Base-by-base conservation (phyloP, 2,797 vertebrate species). In the Echeneis naucrates region DNA sequence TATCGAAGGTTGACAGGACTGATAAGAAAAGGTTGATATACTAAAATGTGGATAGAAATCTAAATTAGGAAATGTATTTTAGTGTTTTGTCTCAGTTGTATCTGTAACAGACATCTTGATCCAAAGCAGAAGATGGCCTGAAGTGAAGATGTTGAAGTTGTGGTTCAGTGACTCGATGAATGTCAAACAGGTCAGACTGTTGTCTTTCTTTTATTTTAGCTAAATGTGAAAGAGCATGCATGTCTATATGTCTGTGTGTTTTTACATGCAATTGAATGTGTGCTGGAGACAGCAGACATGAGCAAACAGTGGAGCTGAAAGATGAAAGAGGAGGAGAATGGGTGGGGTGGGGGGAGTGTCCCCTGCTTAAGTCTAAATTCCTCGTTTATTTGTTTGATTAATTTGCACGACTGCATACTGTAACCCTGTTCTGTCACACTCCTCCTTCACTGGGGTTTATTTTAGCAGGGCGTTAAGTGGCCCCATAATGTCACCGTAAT, bases 401-500 rank as follows among this genome's bases (percentile, higher is more conserved):
- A 92, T 92, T 89, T 91, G 85, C 24, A 3, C 75, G 1, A 75
- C 35, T 42, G 79, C 64, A 26, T 16, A 83, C 82, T 72, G 78
- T 92, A 91, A 90, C 93, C 94, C 78, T 68, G 87, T 93, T 95
- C 93, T 93, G 92, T 92, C 92, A 91, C 77, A 81, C 12, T 66
- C 72, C 77, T 90, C 85, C 82, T 89, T 91, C 88, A 89, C 84
- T 52, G 73, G 86, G 88, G 86, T 88, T 92, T 90, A 91, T 93
- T 93, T 93, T 92, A 90, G 89, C 87, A 85, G 85, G 85, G 83
- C 79, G 76, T 85, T 89, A 91, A 91, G 86, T 87, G 88, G 90
- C 90, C 91, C 88, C 91, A 94, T 94, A 93, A 94, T 90, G 90
- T 92, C 92, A 94, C 82, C 2, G 86, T 92, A 88, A 90, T 94